These are phyloP conservation scores for Amia ocellicauda DNA, from an alignment of 2,113 vertebrate genomes.

Conservation along the genomic window DNA sequence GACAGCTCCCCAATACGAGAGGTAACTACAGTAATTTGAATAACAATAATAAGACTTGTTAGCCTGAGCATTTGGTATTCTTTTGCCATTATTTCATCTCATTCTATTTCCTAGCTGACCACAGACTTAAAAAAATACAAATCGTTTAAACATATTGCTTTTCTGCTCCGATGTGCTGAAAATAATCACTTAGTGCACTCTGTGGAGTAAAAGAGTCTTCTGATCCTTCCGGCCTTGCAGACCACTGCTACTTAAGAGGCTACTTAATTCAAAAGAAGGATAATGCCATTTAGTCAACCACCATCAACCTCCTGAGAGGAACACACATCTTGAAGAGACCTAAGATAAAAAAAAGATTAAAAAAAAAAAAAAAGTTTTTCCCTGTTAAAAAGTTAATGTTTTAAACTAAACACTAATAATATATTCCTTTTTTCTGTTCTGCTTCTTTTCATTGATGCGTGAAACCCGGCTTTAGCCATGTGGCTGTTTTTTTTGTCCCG, in stretches of 20 bases:
- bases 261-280: background rate
- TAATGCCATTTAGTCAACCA: constrained; percentile 20
- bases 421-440: background rate
- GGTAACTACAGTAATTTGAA: background rate
- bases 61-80: background rate
- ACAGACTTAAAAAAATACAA: constrained; percentile 3
- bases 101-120: constrained; percentile 13
- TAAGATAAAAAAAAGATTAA: constrained; percentile 11
- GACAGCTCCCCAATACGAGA: constrained; percentile 13
- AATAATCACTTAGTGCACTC: no score
- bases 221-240: background rate
- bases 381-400: constrained; percentile 30
- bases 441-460: background rate
- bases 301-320: constrained; percentile 32
- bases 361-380: constrained; percentile 50
- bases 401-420: constrained; percentile 2
- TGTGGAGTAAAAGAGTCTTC: no score
- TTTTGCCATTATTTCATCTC: constrained; percentile 19
- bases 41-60: background rate
- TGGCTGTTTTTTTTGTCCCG: no score
- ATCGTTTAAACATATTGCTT: constrained; percentile 33
- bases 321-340: background rate
- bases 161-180: constrained; percentile 35
- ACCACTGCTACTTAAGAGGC: constrained; percentile 4
- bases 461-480: no score